phyloP scores from a whole-genome alignment of 2,113 vertebrate genomes.

The Microtus oregoni region DNA sequence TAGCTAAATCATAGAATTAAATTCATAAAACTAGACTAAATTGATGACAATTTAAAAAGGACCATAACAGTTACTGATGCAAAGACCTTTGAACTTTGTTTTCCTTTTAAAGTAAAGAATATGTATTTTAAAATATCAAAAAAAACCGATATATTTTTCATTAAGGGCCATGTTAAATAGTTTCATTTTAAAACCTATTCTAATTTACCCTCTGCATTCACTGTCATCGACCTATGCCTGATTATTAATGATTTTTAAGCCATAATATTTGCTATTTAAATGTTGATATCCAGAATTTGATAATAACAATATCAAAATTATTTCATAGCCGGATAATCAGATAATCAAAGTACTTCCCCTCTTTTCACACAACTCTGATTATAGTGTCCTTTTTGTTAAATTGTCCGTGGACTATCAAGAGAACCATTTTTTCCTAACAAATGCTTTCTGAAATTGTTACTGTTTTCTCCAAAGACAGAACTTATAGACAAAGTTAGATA shows the following conservation, averaged over 20 bases:
- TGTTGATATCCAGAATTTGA: background rate
- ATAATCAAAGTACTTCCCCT: background rate
- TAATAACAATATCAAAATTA: background rate
- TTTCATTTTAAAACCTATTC: background rate
- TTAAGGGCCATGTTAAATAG: accelerated
- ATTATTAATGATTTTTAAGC: background rate
- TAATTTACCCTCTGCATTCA: background rate
- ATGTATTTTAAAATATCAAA: background rate
- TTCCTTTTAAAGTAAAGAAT: background rate
- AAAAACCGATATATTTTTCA: background rate
- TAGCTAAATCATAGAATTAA: background rate
- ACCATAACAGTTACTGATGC: no score
- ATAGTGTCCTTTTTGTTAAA: background rate
- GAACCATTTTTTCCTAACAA: background rate
- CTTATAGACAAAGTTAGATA: background rate
- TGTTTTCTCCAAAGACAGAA: background rate
- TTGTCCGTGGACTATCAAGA: background rate
- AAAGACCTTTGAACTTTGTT: background rate
- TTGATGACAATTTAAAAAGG: background rate
- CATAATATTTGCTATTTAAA: background rate
- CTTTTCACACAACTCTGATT: background rate
- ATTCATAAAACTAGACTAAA: background rate
- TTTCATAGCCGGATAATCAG: background rate
- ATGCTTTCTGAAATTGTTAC: background rate
- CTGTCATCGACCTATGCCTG: accelerated